phyloP scores from a whole-genome alignment of 2,797 vertebrate species.

The Pantherophis alleghaniensis region DNA sequence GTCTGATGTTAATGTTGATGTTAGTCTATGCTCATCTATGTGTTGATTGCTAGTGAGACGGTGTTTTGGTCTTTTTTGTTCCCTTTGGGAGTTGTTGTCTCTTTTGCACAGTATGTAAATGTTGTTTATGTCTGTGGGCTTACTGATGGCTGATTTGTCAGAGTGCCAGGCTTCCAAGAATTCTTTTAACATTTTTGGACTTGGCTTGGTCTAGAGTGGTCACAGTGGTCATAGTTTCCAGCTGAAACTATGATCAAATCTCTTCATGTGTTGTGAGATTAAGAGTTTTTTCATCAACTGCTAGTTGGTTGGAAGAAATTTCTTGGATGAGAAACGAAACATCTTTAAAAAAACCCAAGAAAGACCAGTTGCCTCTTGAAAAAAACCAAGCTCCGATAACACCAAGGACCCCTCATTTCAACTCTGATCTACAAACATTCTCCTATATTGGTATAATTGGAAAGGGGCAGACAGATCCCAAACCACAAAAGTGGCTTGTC shows the following conservation, averaged over 20 bases:
- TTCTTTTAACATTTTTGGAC: neutral
- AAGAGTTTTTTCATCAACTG: neutral
- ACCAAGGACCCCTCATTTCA: neutral
- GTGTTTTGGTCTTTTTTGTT: neutral
- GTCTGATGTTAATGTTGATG: neutral
- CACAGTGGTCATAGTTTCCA: neutral
- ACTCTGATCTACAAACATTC: neutral
- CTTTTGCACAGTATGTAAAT: neutral
- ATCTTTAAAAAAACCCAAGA: too few species aligned
- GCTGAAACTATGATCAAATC: neutral
- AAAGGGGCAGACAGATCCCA: neutral
- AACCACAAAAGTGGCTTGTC: neutral
- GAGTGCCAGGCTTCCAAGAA: neutral
- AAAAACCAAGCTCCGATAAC: neutral
- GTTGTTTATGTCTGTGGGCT: neutral
- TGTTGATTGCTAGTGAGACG: neutral
- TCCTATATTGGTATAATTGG: neutral
- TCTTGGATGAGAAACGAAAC: too few species aligned
- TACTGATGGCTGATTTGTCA: neutral
- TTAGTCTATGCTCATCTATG: neutral
- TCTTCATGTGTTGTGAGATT: neutral
- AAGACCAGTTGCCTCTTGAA: neutral
- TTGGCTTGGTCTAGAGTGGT: neutral
- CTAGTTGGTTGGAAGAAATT: neutral
- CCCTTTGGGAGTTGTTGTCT: neutral